Base-by-base conservation (phyloP, 2,888 invertebrate genomes). In the Sphaerophoria taeniata region DNA sequence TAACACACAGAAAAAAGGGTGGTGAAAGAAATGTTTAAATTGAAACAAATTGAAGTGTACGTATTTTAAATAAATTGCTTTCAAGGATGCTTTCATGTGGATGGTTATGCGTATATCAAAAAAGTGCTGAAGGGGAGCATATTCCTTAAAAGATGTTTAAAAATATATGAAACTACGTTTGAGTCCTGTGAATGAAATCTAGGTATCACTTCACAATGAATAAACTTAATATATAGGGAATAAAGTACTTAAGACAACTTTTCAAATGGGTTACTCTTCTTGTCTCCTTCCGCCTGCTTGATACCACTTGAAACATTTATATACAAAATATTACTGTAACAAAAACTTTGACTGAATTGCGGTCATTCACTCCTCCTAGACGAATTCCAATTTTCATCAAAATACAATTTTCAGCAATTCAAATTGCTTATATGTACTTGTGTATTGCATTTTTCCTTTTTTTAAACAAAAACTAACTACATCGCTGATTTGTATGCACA, bases 31-130 rank as follows among this genome's bases (percentile, higher is more conserved):
- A 6, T 16, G 14, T 63, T 71, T 56, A 11, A 73, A 74, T 73
- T 74, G 69, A 61, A 45, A 63, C 14, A 61, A 55, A 72, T 73
- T 45, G 51, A 34, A 67, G 24, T 58, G 56, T 11, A n/a, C n/a
- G 43, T 43, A 9, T 43, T 43, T 43, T 24, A 24, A 24, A 24
- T 24, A 24, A 43, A 11, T 9, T 43, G 3, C 12, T 43, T 43
- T 43, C 12, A 11, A 11, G 58, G 33, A 65, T 53, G 9, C 14
- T 47, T 14, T 34, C 47, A n/a, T 47, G n/a, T 24, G 12, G 34
- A 53, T 58, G 65, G 65, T 53, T 67, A 55, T 36, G 14, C 11
- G 31, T 16, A 31, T 24, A 36, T 51, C 51, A 45, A 39, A 34
- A 56, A 39, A 56, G 49, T n/a, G 56, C 47, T 74, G 65, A 43